These are phyloP conservation scores for Acronicta leporina DNA, from an alignment of 2,888 invertebrate genomes.

Conservation along the genomic window DNA sequence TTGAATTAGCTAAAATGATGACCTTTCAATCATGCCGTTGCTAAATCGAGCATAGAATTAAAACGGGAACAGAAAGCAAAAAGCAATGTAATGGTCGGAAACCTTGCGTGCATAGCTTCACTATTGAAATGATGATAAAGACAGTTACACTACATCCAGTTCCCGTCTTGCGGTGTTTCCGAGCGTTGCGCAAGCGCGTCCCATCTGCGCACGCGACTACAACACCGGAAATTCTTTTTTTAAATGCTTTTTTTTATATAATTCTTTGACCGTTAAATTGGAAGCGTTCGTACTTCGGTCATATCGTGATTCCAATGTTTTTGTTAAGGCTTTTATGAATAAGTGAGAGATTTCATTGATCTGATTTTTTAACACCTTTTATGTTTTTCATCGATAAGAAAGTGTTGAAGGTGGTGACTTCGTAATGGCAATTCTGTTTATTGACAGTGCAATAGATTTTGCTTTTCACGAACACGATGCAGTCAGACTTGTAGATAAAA, in stretches of 20 bases:
- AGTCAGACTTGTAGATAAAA: conserved; percentile 18
- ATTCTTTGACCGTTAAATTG: conserved; percentile 58
- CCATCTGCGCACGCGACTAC: conserved; percentile 71
- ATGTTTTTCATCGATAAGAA: conserved; percentile 46
- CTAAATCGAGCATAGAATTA: conserved; percentile 39
- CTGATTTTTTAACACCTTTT: conserved; percentile 38
- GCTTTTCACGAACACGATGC: conserved; percentile 17
- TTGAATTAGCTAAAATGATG: too few species aligned
- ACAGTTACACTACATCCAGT: conserved; percentile 68
- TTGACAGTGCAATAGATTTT: conserved; percentile 21
- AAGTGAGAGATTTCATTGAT: conserved; percentile 58
- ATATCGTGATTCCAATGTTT: conserved; percentile 55
- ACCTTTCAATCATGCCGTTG: conserved; percentile 16
- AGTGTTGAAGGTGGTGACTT: conserved; percentile 44
- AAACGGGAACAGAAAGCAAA: conserved; percentile 32
- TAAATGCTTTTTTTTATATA: conserved; percentile 26
- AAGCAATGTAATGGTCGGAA: conserved; percentile 66
- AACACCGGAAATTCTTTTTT: conserved; percentile 64
- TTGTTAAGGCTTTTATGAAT: conserved; percentile 55
- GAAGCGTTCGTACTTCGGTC: conserved; percentile 36
- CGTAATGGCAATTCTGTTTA: conserved; percentile 15
- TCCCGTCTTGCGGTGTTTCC: conserved; percentile 71
- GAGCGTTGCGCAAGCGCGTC: conserved; percentile 69
- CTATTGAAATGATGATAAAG: conserved; percentile 64
- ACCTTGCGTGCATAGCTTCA: conserved; percentile 64